A percentile compares a stretch with the other conserved stretches of the same genome.
Evolutionary conservation across 2,113 vertebrate species (phyloP).

Genomic region (Lophotis ruficrista): DNA sequence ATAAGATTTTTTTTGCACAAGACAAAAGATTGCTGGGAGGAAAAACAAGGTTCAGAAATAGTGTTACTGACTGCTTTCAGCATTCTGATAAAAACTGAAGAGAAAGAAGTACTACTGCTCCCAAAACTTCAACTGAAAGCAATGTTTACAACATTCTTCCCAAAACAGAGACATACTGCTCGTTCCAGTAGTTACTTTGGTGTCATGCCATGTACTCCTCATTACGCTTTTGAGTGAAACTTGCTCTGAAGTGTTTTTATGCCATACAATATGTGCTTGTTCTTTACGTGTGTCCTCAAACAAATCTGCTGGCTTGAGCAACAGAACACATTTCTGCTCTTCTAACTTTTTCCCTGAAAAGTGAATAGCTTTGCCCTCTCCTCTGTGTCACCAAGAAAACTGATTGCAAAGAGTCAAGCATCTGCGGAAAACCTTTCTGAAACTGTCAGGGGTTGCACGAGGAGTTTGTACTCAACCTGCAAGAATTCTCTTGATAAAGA

Average conservation of each 20-base stretch:
- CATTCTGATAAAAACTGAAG: background rate
- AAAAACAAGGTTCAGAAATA: background rate
- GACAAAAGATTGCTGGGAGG: background rate
- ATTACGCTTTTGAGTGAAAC: background rate
- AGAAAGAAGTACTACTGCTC: background rate
- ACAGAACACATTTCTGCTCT: background rate
- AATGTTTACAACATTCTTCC: background rate
- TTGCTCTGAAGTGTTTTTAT: background rate
- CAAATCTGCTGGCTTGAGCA: background rate
- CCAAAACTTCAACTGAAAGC: background rate
- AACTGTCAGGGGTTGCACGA: fast-evolving
- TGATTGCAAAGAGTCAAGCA: background rate
- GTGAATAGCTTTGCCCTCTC: background rate
- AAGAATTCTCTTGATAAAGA: background rate
- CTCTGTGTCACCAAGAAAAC: background rate
- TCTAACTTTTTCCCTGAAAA: background rate
- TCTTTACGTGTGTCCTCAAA: background rate
- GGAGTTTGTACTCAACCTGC: background rate
- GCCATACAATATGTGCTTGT: background rate
- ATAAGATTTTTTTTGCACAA: background rate
- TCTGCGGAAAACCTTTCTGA: background rate
- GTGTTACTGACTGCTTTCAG: background rate
- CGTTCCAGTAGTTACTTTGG: background rate
- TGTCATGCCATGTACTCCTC: background rate
- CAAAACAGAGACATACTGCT: background rate